Evolutionary conservation across 2,888 invertebrate species (phyloP).

Genomic region (Chaitophorus viminalis): DNA sequence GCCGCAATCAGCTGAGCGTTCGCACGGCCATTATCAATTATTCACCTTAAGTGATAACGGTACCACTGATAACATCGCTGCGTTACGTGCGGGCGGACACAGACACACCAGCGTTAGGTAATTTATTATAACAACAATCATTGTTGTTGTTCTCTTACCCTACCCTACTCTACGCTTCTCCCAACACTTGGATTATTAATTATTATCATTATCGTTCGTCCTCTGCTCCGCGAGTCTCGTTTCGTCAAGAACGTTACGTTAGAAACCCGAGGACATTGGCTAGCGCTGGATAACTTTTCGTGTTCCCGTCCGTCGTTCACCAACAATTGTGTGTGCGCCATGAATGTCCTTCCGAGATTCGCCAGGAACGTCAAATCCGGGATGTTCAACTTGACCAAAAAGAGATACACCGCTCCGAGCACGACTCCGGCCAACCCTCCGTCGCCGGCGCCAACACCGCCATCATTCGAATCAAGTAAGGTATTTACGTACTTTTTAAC

Average conservation of each 20-base stretch:
- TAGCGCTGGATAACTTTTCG: too few species aligned
- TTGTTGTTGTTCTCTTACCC: too few species aligned
- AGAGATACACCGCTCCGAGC: not conserved
- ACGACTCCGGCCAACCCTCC: not conserved
- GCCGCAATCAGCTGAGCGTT: not conserved
- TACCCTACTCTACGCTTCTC: too few species aligned
- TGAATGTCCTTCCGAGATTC: not conserved
- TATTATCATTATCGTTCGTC: too few species aligned
- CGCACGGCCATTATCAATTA: not conserved
- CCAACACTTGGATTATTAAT: too few species aligned
- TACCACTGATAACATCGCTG: too few species aligned
- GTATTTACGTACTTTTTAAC: not conserved
- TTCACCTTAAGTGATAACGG: too few species aligned
- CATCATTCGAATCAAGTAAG: not conserved
- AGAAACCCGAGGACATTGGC: not conserved
- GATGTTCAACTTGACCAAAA: not conserved
- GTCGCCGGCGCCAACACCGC: not conserved
- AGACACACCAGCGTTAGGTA: too few species aligned
- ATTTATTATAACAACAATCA: too few species aligned
- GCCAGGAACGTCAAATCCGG: not conserved
- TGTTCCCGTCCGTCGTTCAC: not conserved
- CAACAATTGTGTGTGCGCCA: not conserved
- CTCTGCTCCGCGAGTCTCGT: not conserved
- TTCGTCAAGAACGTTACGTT: not conserved
- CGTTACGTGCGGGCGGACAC: too few species aligned